These are phyloP conservation scores for Linnaemya vulpina DNA, from an alignment of 2,888 invertebrate genomes.

Conservation along the genomic window DNA sequence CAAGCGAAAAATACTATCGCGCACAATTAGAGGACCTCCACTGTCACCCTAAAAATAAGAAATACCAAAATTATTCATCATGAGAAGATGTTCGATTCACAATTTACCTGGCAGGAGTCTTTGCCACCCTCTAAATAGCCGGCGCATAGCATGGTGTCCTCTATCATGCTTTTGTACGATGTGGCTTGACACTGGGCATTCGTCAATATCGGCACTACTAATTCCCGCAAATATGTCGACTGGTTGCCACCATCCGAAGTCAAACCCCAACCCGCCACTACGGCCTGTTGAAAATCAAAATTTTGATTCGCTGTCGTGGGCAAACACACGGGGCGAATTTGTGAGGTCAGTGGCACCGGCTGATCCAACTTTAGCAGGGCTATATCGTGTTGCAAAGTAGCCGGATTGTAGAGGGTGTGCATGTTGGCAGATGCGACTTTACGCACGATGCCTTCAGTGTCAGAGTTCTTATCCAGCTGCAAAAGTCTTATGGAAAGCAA, in stretches of 20 bases:
- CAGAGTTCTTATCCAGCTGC: slow-evolving; percentile 77
- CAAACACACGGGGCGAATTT: slow-evolving; percentile 79
- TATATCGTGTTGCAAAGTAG: slow-evolving; percentile 79
- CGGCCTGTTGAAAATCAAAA: slow-evolving; percentile 77
- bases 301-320: slow-evolving; percentile 76
- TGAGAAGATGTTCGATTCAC: neutral
- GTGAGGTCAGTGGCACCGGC: slow-evolving; percentile 77
- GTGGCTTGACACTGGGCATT: slow-evolving; percentile 80
- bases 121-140: slow-evolving; percentile 80
- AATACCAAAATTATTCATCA: neutral
- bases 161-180: slow-evolving; percentile 79
- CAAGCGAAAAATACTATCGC: slow-evolving; percentile 77
- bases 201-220: slow-evolving; percentile 80
- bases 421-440: slow-evolving; percentile 75
- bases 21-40: slow-evolving; percentile 80
- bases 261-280: slow-evolving; percentile 82
- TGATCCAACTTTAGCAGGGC: slow-evolving; percentile 77
- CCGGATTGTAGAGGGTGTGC: slow-evolving; percentile 77
- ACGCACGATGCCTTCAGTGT: slow-evolving; percentile 76
- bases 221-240: slow-evolving; percentile 79
- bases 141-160: slow-evolving; percentile 81
- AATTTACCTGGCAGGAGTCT: slow-evolving; percentile 81
- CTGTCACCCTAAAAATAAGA: slow-evolving; percentile 79
- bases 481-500: slow-evolving; percentile 77
- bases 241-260: slow-evolving; percentile 76